Evolutionary conservation across 1,140 invertebrate species (phyloP), one percentile per base, ranked within the genome.

Genomic region (Drosophila fuyamai): DNA sequence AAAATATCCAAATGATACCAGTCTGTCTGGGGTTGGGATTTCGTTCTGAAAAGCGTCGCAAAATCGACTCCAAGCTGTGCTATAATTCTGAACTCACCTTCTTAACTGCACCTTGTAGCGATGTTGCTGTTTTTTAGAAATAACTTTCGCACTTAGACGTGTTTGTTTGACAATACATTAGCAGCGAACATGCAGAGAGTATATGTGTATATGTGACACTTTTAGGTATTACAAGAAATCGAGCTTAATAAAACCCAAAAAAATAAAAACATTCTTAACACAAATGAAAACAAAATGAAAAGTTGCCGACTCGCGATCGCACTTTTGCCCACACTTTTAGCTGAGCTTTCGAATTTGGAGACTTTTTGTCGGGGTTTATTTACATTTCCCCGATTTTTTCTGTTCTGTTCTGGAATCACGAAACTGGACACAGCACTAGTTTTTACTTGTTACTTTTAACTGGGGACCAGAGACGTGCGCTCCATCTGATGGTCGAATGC

Each of bases 401-500:
- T 59, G 55, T 68, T 51, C 44, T 46, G 35, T 23, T 61, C n/a
- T 51, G 60, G 44, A 53, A 44, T 50, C 47, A n/a, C 65, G 65
- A 51, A 51, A 44, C 38, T 73, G 56, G 51, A 54, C 46, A 73
- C 70, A 71, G 56, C 53, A 70, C 71, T 51, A 60, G 40, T 40
- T 38, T 48, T 23, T 14, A 29, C 41, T 14, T 48, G 46, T 27
- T 27, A 50, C 47, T 32, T 35, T 51, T 32, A 1, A 40, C 50
- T 55, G 55, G 48, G 41, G 35, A 41, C 54, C 51, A 61, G 72
- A 77, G 51, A 72, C 82, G 79, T 88, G 83, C 72, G 76, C 76
- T 73, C 62, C 83, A 82, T 79, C 83, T 86, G 83, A 88, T 88
- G 83, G 83, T 86, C 83, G 83, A 88, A 81, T 81, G 75, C 82